Conservation (phyloP, 2,113 vertebrate species). For the Urocynchramus pylzowi region DNA sequence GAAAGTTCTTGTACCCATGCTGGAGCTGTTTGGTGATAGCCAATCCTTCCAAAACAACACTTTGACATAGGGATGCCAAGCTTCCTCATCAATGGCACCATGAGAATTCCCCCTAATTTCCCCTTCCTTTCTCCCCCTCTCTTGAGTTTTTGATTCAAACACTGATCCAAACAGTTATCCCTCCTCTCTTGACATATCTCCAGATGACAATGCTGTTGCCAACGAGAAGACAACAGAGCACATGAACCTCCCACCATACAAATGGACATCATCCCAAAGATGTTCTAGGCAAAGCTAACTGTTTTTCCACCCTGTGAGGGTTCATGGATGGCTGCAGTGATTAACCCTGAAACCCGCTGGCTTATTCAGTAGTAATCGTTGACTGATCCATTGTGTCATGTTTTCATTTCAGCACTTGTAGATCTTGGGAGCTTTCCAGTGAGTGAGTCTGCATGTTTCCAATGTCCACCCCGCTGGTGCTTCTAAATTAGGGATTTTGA, state of each 20-base stretch:
- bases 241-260: not conserved
- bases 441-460: not conserved
- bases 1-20: not conserved
- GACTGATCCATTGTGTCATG: slow-evolving; percentile 46
- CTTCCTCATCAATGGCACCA: not conserved
- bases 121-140: not conserved
- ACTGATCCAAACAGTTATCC: not conserved
- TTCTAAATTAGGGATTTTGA: not conserved
- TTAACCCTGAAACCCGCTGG: not conserved
- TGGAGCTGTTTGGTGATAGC: not conserved
- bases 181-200: not conserved
- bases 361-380: not conserved
- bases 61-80: not conserved
- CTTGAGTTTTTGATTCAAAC: not conserved
- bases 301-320: not conserved
- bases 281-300: not conserved
- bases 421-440: slow-evolving; percentile 35
- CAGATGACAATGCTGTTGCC: not conserved
- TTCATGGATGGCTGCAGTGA: slow-evolving; percentile 33
- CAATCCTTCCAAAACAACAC: not conserved
- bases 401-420: slow-evolving; percentile 28
- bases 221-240: not conserved
- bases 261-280: not conserved
- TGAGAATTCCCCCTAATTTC: not conserved
- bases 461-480: not conserved